These are phyloP conservation scores for Sarcophaga carnaria DNA, from an alignment of 2,888 invertebrate species.

Conservation along the genomic window DNA sequence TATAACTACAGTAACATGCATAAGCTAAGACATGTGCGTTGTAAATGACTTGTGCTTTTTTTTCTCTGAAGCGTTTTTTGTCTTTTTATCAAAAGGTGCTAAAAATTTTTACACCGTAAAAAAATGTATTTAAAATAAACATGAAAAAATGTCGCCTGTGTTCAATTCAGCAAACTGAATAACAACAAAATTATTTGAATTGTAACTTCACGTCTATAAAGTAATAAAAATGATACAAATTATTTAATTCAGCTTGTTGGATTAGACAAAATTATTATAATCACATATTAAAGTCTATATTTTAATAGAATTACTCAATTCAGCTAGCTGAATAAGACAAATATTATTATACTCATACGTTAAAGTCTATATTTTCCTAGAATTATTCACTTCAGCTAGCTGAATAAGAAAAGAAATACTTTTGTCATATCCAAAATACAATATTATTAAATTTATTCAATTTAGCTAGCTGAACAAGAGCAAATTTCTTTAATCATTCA, in stretches of 20 bases:
- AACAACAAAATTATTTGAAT: neutral
- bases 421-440: no score
- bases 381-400: no score
- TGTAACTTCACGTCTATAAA: neutral
- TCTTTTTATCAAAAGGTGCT: constrained; percentile 18
- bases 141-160: neutral
- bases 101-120: constrained; percentile 28
- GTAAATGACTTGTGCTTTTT: constrained; percentile 44
- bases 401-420: no score
- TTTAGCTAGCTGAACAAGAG: no score
- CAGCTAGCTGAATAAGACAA: no score
- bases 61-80: neutral
- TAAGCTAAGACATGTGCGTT: constrained; percentile 38
- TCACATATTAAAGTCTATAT: no score
- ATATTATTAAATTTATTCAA: no score
- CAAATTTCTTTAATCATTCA: no score
- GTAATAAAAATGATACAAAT: no score
- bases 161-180: constrained; percentile 16
- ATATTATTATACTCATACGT: no score
- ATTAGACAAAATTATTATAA: neutral
- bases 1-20: constrained; percentile 8
- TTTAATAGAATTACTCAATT: no score
- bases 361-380: no score
- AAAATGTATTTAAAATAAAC: neutral
- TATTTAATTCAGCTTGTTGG: constrained; percentile 7